These are phyloP conservation scores for Drosophila santomea DNA, from an alignment of 1,140 invertebrate genomes.

Conservation along the genomic window DNA sequence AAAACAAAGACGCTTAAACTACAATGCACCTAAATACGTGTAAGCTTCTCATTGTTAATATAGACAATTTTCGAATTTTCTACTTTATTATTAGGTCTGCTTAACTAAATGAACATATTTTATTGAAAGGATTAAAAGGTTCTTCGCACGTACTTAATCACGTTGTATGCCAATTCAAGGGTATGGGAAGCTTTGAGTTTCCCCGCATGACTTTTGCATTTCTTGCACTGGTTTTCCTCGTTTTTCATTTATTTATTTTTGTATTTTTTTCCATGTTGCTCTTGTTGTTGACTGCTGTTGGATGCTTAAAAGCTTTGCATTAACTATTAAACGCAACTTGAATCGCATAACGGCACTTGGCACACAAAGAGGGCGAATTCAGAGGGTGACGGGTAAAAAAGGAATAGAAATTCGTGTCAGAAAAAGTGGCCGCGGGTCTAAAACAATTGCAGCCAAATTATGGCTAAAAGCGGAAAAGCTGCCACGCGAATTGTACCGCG, in stretches of 20 bases:
- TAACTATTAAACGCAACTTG: constrained; percentile 80
- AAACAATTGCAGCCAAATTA: constrained; percentile 45
- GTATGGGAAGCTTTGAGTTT: constrained; percentile 1
- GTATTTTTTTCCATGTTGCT: constrained; percentile 35
- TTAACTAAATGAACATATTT: no score
- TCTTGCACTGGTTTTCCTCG: constrained; percentile 17
- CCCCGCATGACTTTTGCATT: constrained; percentile 2
- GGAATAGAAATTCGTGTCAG: constrained; percentile 76
- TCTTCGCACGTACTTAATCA: not conserved
- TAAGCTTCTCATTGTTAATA: not conserved
- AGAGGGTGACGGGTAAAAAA: constrained; percentile 32
- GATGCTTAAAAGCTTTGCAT: constrained; percentile 79
- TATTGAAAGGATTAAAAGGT: not conserved
- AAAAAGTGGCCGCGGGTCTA: constrained; percentile 40
- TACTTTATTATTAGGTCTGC: no score
- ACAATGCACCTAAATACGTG: not conserved
- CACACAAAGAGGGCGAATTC: constrained; percentile 21
- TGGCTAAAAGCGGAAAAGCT: constrained; percentile 28
- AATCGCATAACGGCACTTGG: constrained; percentile 70
- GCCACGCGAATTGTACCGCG: constrained; percentile 38
- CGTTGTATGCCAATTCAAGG: not conserved
- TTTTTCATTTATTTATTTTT: constrained; percentile 21
- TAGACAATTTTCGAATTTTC: no score
- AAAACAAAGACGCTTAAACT: not conserved
- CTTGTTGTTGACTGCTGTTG: constrained; percentile 57